A percentile compares a stretch with the other conserved stretches of the same genome.
phyloP scores from a whole-genome alignment of 2,113 vertebrate species.

The Daboia siamensis region DNA sequence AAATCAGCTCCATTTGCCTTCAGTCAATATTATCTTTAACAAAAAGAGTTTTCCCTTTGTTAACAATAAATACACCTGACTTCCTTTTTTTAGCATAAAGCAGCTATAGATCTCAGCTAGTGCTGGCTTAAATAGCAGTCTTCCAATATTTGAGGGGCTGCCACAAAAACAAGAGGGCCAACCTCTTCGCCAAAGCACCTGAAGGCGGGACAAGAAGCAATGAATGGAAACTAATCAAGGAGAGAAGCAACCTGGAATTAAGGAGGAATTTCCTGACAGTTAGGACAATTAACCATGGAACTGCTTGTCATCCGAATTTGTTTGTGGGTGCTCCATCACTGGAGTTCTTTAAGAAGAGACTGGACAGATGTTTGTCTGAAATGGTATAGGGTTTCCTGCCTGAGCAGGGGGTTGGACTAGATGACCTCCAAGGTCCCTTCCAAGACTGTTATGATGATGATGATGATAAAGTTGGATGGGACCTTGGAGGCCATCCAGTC shows the following conservation, averaged over 20 bases:
- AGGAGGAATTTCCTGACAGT: neutral
- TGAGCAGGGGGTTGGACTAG: neutral
- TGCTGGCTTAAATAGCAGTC: slow-evolving; percentile 28
- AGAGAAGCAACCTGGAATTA: neutral
- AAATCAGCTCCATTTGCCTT: neutral
- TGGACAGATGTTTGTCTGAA: neutral
- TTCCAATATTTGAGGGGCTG: neutral
- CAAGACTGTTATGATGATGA: neutral
- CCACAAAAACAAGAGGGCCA: neutral
- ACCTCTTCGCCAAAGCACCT: fast-evolving
- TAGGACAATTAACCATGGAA: neutral
- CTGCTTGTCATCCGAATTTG: neutral
- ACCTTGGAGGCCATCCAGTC: too few relatives aligned
- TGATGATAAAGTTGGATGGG: too few relatives aligned
- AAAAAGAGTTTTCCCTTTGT: slow-evolving; percentile 35
- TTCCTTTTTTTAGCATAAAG: slow-evolving; percentile 44
- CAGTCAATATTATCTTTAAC: slow-evolving; percentile 13
- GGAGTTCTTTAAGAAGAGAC: neutral
- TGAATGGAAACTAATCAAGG: neutral
- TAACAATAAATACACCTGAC: slow-evolving; percentile 17
- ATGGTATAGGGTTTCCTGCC: too few relatives aligned
- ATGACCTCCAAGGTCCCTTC: neutral
- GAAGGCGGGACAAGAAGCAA: neutral
- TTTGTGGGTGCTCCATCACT: neutral
- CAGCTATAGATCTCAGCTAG: slow-evolving; percentile 39